A percentile compares a stretch with the other conserved stretches of the same genome.
Evolutionary conservation across 2,797 vertebrate genomes (phyloP).

Genomic region (Leptatherina wallacei): DNA sequence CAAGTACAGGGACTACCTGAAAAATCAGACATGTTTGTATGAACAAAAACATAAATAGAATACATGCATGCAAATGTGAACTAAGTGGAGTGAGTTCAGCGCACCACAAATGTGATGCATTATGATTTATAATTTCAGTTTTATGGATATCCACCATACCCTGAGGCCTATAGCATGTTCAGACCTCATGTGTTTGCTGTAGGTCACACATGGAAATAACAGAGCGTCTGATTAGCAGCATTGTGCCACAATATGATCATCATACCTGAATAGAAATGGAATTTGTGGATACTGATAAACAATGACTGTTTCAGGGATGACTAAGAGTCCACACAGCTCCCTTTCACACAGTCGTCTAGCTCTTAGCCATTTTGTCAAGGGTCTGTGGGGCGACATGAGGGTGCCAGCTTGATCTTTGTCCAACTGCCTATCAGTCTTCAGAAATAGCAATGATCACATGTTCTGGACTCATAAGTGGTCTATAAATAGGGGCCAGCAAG

Average conservation of each 20-base stretch:
- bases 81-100: neutral
- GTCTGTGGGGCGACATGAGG: constrained; percentile 76
- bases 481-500: constrained; percentile 78
- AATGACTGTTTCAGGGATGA: constrained; percentile 48
- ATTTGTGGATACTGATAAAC: constrained; percentile 52
- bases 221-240: neutral
- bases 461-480: constrained; percentile 68
- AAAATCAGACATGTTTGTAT: neutral
- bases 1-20: neutral
- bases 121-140: neutral
- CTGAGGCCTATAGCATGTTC: neutral
- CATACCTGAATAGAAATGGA: constrained; percentile 28
- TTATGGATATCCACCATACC: neutral
- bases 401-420: constrained; percentile 74
- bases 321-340: constrained; percentile 37
- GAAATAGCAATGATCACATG: constrained; percentile 86
- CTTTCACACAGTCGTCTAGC: constrained; percentile 56
- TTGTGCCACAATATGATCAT: neutral
- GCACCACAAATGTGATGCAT: neutral
- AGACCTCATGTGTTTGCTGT: neutral
- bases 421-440: constrained; percentile 77
- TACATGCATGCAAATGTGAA: neutral
- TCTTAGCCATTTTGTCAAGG: constrained; percentile 72
- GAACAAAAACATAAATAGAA: neutral
- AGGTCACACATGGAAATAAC: neutral